phyloP scores from a whole-genome alignment of 2,888 invertebrate genomes.

The Calameuta pallipes region DNA sequence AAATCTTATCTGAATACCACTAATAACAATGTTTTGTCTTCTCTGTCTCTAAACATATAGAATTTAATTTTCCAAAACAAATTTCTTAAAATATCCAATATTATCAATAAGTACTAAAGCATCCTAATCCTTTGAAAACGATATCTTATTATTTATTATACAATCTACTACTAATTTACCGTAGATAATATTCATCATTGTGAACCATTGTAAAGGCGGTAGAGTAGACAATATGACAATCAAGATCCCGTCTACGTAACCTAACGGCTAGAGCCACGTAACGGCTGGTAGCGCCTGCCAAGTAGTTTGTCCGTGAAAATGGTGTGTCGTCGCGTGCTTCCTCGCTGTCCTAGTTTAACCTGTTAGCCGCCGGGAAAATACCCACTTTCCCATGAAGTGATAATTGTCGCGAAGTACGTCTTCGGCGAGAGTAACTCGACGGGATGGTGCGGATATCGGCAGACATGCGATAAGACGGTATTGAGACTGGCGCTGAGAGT shows the following conservation, averaged over 20 bases:
- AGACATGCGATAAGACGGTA: not conserved
- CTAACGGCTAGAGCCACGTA: not conserved
- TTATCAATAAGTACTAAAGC: not conserved
- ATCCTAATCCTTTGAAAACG: not conserved
- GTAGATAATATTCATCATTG: not conserved
- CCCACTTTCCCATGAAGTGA: conserved; percentile 8
- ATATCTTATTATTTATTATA: not conserved
- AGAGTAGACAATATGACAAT: not conserved
- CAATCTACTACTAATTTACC: not conserved
- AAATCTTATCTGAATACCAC: not conserved
- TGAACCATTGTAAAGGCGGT: not conserved
- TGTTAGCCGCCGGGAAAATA: conserved; percentile 35
- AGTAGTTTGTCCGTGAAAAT: conserved; percentile 33
- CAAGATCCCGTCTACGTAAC: not conserved
- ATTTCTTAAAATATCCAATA: not conserved
- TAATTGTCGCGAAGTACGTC: conserved; percentile 4
- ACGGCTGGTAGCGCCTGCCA: not conserved
- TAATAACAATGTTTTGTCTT: not conserved
- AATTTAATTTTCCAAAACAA: not conserved
- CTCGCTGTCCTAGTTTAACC: conserved; percentile 47
- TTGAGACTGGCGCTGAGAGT: not conserved
- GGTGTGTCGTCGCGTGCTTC: conserved; percentile 49
- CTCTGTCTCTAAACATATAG: not conserved
- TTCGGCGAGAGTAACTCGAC: conserved; percentile 17
- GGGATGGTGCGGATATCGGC: conserved; percentile 15